Conservation (phyloP, 2,888 invertebrate genomes). For the Cataglyphis albicans region DNA sequence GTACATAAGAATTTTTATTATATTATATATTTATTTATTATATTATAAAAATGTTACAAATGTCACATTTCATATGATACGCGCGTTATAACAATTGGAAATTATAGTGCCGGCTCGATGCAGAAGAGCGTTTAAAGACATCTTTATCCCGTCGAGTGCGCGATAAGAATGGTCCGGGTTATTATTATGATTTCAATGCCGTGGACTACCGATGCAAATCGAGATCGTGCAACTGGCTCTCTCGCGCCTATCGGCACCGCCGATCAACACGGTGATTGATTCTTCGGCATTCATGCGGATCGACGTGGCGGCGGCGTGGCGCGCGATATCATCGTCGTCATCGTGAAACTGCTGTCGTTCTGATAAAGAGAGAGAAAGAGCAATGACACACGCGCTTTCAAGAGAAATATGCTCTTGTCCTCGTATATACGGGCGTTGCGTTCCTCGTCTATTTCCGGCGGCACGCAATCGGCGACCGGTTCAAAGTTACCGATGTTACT, state of each 20-base stretch:
- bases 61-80: neutral
- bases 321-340: slow-evolving; percentile 76
- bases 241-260: slow-evolving; percentile 63
- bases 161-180: slow-evolving; percentile 71
- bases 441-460: slow-evolving; percentile 20
- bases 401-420: slow-evolving; percentile 7
- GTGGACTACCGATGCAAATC: slow-evolving; percentile 72
- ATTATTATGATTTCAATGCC: slow-evolving; percentile 79
- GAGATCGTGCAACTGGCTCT: slow-evolving; percentile 68
- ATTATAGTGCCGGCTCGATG: slow-evolving; percentile 1
- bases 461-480: slow-evolving; percentile 58
- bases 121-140: slow-evolving; percentile 52
- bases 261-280: slow-evolving; percentile 78
- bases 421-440: neutral
- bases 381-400: neutral
- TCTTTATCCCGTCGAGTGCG: slow-evolving; percentile 59
- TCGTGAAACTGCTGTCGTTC: slow-evolving; percentile 61
- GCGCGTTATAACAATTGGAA: slow-evolving; percentile 21
- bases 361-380: slow-evolving; percentile 45
- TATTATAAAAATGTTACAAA: neutral
- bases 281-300: slow-evolving; percentile 76
- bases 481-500: slow-evolving; percentile 66
- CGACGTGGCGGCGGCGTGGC: slow-evolving; percentile 58
- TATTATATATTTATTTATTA: neutral
- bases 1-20: neutral